Conservation (phyloP, 64 coral and sea anemone species). For the Anthopleura sola region DNA sequence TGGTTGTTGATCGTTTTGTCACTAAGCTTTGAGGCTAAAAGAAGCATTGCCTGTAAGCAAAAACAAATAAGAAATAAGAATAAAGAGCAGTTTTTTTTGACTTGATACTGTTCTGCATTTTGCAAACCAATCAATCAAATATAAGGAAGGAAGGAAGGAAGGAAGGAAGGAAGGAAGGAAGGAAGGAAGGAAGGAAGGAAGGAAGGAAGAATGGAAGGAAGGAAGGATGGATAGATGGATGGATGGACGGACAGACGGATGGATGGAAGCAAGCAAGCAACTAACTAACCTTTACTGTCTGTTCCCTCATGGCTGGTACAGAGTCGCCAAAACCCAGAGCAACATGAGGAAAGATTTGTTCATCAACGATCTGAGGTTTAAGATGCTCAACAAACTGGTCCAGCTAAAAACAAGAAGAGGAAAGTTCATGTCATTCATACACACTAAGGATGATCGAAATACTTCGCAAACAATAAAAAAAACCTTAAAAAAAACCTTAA, state of each 20-base stretch:
- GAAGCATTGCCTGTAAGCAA: slow-evolving; percentile 60
- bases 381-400: slow-evolving; percentile 96
- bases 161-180: not conserved
- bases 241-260: too few species aligned
- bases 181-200: too few species aligned
- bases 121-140: too few species aligned
- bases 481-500: too few species aligned
- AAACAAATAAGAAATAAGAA: not conserved
- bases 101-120: too few species aligned
- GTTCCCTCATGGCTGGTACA: slow-evolving; percentile 97
- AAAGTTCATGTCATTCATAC: too few species aligned
- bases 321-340: slow-evolving; percentile 91
- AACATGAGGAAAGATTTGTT: slow-evolving; percentile 99
- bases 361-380: slow-evolving; percentile 84
- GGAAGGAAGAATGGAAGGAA: too few species aligned
- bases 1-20: slow-evolving; percentile 97
- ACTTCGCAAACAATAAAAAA: too few species aligned
- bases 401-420: slow-evolving; percentile 50
- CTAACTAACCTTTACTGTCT: slow-evolving; percentile 83
- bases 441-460: too few species aligned
- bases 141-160: too few species aligned
- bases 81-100: too few species aligned
- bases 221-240: too few species aligned
- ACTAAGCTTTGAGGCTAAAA: slow-evolving; percentile 82
- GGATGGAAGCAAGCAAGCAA: not conserved